phyloP scores from a whole-genome alignment of 1,140 invertebrate genomes.

The Trichomalopsis sarcophagae region DNA sequence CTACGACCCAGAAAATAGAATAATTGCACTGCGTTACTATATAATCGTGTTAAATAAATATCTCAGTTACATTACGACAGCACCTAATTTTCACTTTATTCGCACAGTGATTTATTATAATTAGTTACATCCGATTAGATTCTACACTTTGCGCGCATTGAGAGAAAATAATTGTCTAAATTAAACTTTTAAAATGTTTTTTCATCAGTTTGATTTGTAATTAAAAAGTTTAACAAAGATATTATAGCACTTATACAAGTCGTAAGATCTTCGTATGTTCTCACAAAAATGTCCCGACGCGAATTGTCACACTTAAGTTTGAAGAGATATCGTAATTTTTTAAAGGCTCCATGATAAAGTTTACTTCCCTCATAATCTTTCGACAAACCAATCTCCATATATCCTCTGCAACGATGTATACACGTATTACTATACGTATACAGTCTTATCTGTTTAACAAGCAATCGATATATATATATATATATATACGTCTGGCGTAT shows the following conservation, averaged over 20 bases:
- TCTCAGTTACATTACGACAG: background rate
- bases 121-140: background rate
- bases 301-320: too few relatives aligned
- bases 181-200: background rate
- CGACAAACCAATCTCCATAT: too few relatives aligned
- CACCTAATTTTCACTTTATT: background rate
- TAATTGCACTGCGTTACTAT: too few relatives aligned
- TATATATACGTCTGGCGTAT: background rate
- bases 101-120: background rate
- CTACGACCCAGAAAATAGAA: too few relatives aligned
- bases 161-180: background rate
- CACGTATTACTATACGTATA: background rate
- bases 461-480: conserved; percentile 21
- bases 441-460: background rate
- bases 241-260: too few relatives aligned
- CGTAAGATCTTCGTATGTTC: too few relatives aligned
- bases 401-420: background rate
- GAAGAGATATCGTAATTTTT: too few relatives aligned
- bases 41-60: background rate
- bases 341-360: too few relatives aligned
- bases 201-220: too few relatives aligned
- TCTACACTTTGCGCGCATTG: background rate
- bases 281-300: too few relatives aligned
- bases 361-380: too few relatives aligned
- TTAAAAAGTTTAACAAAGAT: too few relatives aligned